These are phyloP conservation scores for Pimpla rufipes DNA, from an alignment of 2,888 invertebrate genomes.

Conservation along the genomic window DNA sequence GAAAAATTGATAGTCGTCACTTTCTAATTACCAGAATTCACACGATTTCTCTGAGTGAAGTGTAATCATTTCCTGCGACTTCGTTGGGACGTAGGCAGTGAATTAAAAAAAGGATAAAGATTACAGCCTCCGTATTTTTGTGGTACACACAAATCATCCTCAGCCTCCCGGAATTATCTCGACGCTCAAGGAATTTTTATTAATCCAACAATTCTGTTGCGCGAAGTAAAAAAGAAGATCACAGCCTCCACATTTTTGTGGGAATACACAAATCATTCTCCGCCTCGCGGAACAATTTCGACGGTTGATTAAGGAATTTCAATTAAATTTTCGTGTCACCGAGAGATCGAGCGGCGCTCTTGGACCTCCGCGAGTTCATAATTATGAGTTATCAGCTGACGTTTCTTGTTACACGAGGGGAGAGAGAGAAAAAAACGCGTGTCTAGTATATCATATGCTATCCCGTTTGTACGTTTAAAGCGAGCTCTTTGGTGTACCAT, in stretches of 20 bases:
- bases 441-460: slow-evolving; percentile 21
- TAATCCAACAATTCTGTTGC: too few species aligned
- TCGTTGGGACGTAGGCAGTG: too few species aligned
- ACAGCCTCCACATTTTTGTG: not conserved
- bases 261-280: not conserved
- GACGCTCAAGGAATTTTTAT: too few species aligned
- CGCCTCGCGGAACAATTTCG: not conserved
- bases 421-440: slow-evolving; percentile 3
- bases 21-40: too few species aligned
- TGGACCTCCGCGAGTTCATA: slow-evolving; percentile 9
- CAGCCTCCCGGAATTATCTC: too few species aligned
- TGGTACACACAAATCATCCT: too few species aligned
- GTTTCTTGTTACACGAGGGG: not conserved
- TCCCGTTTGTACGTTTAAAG: slow-evolving; percentile 9
- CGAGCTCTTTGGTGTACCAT: slow-evolving; percentile 22
- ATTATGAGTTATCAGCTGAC: slow-evolving; percentile 18
- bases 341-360: not conserved
- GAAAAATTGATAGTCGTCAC: too few species aligned
- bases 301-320: slow-evolving; percentile 4
- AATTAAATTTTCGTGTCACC: slow-evolving; percentile 1
- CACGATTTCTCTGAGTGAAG: too few species aligned
- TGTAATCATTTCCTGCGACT: too few species aligned
- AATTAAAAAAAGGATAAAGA: too few species aligned
- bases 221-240: too few species aligned
- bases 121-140: too few species aligned